phyloP scores from a whole-genome alignment of 2,888 invertebrate species.

The Erannis defoliaria region DNA sequence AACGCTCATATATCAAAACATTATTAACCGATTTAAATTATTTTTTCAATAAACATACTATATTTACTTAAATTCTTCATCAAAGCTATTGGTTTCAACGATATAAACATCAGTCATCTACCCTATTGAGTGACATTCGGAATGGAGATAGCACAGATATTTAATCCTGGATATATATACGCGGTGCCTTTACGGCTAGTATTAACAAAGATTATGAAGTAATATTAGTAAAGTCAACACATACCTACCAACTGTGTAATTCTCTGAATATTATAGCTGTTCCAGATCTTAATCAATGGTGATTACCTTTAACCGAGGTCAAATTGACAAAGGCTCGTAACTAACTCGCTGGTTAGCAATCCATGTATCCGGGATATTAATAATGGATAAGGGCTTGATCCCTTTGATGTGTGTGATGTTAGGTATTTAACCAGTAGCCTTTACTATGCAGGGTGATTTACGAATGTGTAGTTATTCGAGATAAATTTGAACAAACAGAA shows the following conservation, averaged over 20 bases:
- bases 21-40: too few relatives aligned
- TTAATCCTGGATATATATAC: too few relatives aligned
- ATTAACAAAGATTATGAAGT: not conserved
- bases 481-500: not conserved
- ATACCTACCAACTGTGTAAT: not conserved
- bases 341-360: conserved; percentile 39
- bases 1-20: too few relatives aligned
- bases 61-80: too few relatives aligned
- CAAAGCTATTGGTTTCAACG: too few relatives aligned
- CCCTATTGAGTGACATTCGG: too few relatives aligned
- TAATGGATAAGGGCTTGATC: conserved; percentile 38
- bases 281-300: conserved; percentile 51
- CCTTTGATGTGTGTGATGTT: conserved; percentile 31
- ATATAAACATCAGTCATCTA: too few relatives aligned
- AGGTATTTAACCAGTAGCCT: conserved; percentile 8
- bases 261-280: conserved; percentile 18
- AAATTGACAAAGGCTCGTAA: conserved; percentile 59
- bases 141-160: too few relatives aligned
- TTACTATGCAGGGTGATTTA: not conserved
- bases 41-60: too few relatives aligned
- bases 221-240: not conserved
- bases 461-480: not conserved
- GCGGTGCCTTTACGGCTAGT: not conserved
- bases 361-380: conserved; percentile 44
- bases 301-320: conserved; percentile 54